These are phyloP conservation scores for Metallyticus violacea DNA, from an alignment of 2,888 invertebrate genomes.

Conservation along the genomic window DNA sequence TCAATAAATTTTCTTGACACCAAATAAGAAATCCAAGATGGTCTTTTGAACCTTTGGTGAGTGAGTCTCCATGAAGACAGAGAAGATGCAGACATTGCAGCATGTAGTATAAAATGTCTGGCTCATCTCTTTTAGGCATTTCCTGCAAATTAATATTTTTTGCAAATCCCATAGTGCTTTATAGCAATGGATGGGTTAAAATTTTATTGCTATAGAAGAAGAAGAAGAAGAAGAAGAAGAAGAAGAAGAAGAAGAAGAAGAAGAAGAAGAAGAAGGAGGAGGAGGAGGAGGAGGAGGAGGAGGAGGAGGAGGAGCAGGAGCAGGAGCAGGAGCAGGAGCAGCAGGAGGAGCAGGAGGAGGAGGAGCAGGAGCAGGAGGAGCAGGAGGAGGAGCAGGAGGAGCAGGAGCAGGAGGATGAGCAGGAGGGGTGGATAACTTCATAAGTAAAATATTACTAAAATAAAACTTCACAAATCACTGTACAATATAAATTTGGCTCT, in stretches of 20 bases:
- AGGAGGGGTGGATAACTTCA: background rate
- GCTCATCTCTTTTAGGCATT: slow-evolving; percentile 75
- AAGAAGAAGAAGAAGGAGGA: background rate
- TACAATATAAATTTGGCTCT: too few relatives aligned
- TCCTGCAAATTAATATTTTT: slow-evolving; percentile 53
- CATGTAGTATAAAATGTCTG: slow-evolving; percentile 90
- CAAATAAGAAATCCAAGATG: slow-evolving; percentile 91
- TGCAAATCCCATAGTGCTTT: too few relatives aligned
- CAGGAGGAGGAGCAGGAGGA: background rate
- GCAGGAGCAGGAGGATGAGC: background rate
- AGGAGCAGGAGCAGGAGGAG: background rate
- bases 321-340: background rate
- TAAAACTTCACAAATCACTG: too few relatives aligned
- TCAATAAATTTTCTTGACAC: slow-evolving; percentile 92
- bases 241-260: background rate
- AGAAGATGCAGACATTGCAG: slow-evolving; percentile 88
- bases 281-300: background rate
- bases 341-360: background rate
- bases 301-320: background rate
- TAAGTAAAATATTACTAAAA: too few relatives aligned
- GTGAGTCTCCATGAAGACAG: slow-evolving; percentile 91
- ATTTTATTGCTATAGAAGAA: too few relatives aligned
- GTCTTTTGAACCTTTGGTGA: slow-evolving; percentile 79
- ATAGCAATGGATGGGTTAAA: too few relatives aligned
- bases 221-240: background rate